phyloP scores from a whole-genome alignment of 92 coral and sea anemone genomes.

The Palythoa heliodiscus region DNA sequence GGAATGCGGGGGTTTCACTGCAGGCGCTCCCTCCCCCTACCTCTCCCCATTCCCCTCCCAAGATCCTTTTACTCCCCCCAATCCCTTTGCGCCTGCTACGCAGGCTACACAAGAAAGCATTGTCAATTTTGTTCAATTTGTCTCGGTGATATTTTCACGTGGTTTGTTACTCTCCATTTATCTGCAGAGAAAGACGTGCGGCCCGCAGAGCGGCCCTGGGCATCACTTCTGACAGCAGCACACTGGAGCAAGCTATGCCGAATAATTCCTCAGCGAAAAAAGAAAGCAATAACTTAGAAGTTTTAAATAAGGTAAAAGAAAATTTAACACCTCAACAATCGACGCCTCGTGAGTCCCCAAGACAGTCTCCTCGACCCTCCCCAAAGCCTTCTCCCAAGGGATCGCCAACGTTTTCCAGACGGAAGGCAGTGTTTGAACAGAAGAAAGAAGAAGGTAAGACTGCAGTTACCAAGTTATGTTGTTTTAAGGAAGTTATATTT shows the following conservation, averaged over 20 bases:
- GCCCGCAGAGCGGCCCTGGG: conserved; percentile 88
- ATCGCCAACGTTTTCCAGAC: conserved; percentile 67
- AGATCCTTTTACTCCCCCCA: too few relatives aligned
- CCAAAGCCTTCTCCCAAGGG: conserved; percentile 72
- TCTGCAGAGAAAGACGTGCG: conserved; percentile 77
- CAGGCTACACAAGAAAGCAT: too few relatives aligned
- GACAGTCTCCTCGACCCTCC: conserved; percentile 67
- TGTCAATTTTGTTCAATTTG: too few relatives aligned
- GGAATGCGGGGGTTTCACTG: too few relatives aligned
- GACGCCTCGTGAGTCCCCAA: conserved; percentile 53
- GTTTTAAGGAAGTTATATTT: too few relatives aligned
- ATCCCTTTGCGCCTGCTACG: too few relatives aligned
- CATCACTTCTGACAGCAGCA: conserved; percentile 55
- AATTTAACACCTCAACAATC: conserved; percentile 19
- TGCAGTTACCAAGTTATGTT: not conserved
- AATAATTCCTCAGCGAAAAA: conserved; percentile 3
- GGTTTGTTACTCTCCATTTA: not conserved
- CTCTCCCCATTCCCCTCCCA: too few relatives aligned
- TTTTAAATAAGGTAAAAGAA: conserved; percentile 10
- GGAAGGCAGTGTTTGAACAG: conserved; percentile 71
- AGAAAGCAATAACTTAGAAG: conserved; percentile 6
- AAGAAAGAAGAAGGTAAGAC: conserved; percentile 60
- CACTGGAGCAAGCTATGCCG: conserved; percentile 42
- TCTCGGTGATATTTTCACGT: not conserved
- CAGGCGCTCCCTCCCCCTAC: too few relatives aligned